phyloP scores from a whole-genome alignment of 2,888 invertebrate species.

The Clunio marinus region DNA sequence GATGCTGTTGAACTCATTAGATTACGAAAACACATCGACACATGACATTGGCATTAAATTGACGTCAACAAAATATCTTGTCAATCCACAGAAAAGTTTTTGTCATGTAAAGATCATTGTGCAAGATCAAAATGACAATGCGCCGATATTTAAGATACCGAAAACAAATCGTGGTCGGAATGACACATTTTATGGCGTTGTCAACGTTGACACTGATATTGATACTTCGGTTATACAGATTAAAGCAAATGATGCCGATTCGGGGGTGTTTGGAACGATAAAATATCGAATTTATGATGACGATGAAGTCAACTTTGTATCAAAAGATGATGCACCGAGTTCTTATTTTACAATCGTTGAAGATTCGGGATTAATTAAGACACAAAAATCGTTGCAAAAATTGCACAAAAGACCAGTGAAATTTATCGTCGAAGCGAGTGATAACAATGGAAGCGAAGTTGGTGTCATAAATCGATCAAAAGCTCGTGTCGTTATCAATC shows the following conservation, averaged over 20 bases:
- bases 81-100: conserved; percentile 70
- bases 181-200: conserved; percentile 74
- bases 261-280: conserved; percentile 75
- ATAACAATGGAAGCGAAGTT: conserved; percentile 54
- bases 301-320: conserved; percentile 45
- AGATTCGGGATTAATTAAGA: conserved; percentile 71
- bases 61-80: conserved; percentile 73
- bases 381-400: conserved; percentile 66
- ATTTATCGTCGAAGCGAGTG: conserved; percentile 63
- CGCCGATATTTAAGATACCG: conserved; percentile 74
- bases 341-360: conserved; percentile 67
- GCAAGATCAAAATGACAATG: conserved; percentile 83
- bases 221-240: conserved; percentile 75
- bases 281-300: conserved; percentile 58
- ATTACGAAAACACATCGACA: conserved; percentile 70
- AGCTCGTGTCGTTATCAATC: conserved; percentile 56
- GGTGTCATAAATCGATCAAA: conserved; percentile 48
- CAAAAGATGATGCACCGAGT: conserved; percentile 46
- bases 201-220: conserved; percentile 68
- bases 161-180: conserved; percentile 57
- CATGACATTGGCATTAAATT: conserved; percentile 73
- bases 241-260: conserved; percentile 82
- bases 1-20: conserved; percentile 64
- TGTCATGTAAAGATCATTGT: conserved; percentile 77
- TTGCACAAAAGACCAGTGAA: conserved; percentile 67